Base-by-base conservation (phyloP, 2,888 invertebrate genomes). In the Aphidoletes aphidimyza region DNA sequence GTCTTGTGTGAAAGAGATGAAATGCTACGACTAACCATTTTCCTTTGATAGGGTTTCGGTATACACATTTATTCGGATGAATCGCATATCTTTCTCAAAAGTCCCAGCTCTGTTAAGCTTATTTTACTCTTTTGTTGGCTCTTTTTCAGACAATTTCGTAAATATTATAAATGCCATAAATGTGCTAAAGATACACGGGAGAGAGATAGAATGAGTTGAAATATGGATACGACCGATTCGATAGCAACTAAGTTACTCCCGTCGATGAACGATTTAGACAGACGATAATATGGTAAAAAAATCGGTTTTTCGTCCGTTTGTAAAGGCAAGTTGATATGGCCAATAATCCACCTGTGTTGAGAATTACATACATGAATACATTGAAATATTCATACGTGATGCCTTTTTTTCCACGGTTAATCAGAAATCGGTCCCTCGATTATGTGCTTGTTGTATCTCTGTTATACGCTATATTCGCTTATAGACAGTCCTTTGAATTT, bases 371-470 rank as follows among this genome's bases (percentile, higher is more conserved):
- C 36, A n/a, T 37, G 37, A 37, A 37, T 5, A 37, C 37, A 37
- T 37, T 81, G 81, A 37, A 37, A 37, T 81, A 81, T 81, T 81
- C 37, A 81, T 36, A 14, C 17, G 36, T 17, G 14, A 37, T 22
- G 22, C 3, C 22, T 54, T 81, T 81, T 37, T 81, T 69, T 5
- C 54, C 36, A 78, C 19, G n/a, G 81, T n/a, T 81, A 81, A 81
- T 81, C 81, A 37, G n/a, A 81, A 81, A 81, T 19, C 37, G 37
- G 81, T 81, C 81, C 81, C 81, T 37, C 37, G 81, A n/a, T 81
- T 81, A 36, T 8, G n/a, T 2, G 37, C 5, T 17, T 49, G 6
- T 49, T 49, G 6, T 49, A 11, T 49, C 49, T 3, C 49, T 19
- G 17, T 49, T 59, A 3, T 26, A 6, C 26, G 3, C 26, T 6